phyloP scores from a whole-genome alignment of 2,888 invertebrate species.

The Chaitophorus viminalis region DNA sequence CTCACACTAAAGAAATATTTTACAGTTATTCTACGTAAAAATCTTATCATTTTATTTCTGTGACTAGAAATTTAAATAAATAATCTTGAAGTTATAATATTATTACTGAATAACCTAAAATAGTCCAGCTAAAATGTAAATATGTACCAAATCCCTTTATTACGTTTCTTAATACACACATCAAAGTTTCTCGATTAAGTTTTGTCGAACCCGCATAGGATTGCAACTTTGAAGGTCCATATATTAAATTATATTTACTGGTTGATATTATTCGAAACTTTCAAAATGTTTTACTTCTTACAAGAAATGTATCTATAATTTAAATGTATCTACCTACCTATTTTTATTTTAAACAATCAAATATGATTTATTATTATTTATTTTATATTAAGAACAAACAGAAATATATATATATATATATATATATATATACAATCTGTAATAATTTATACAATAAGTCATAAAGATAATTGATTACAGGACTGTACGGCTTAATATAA shows the following conservation, averaged over 20 bases:
- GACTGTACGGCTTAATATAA: too few relatives aligned
- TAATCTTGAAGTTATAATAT: neutral
- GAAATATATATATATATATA: neutral
- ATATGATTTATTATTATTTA: neutral
- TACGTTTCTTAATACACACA: slow-evolving; percentile 6
- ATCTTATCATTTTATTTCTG: too few relatives aligned
- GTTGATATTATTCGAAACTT: slow-evolving; percentile 20
- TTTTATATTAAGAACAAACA: too few relatives aligned
- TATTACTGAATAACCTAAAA: neutral
- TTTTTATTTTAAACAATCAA: neutral
- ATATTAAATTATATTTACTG: slow-evolving; percentile 7
- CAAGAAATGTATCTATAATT: neutral
- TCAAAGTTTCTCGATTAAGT: slow-evolving; percentile 30
- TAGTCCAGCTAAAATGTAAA: neutral
- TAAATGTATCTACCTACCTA: neutral
- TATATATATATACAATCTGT: too few relatives aligned
- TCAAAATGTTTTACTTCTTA: neutral
- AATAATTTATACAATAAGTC: too few relatives aligned
- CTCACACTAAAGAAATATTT: too few relatives aligned
- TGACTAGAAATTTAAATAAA: neutral
- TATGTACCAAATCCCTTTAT: neutral
- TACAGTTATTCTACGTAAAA: too few relatives aligned
- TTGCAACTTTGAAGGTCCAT: neutral
- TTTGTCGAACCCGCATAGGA: slow-evolving; percentile 9
- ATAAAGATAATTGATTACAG: too few relatives aligned